Evolutionary conservation across 2,888 invertebrate genomes (phyloP), one percentile per base, ranked within the genome.

Genomic region (Beris chalybata): DNA sequence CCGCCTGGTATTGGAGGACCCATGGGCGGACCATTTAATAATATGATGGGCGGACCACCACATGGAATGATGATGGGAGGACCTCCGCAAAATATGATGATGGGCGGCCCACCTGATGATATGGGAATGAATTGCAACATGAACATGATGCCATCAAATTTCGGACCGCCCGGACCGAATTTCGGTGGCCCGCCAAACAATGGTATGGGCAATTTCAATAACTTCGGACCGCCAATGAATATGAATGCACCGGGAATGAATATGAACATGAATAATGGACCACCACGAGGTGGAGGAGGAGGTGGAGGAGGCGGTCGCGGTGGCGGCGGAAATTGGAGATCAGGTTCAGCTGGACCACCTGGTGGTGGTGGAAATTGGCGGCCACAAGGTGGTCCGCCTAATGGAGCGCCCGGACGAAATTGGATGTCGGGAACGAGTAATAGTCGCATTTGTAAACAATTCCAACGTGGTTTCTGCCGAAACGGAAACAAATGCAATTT

Each of bases 401-500:
- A 75, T 48, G 69, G 69, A 48, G 74, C 68, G 15, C 75, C 75
- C 9, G 77, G 80, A 11, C 81, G 45, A 4, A 67, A 54, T 22
- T 77, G 81, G 67, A 55, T 67, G 1, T 82, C 84, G 47, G 78
- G 83, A 12, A 83, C 85, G 67, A 83, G 85, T 69, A 83, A 13
- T 56, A 86, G 83, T 74, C 81, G 85, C 57, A 82, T 88, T 12
- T 94, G 93, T 77, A 88, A 90, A 76, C 90, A 91, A 77, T 90
- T 90, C 75, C 88, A 89, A 77, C 88, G 89, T 73, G 93, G 93
- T 1, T 90, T 87, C 69, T 95, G 95, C 81, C 84, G 91, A 59
- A 87, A 90, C 76, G 92, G 91, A 65, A 90, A 90, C 73, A 88
- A 88, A 72, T 95, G 95, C 81, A 87, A 88, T 64, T 95, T 90